Conservation (phyloP, 2,797 vertebrate genomes). For the Microctenopoma stevenorrisi region DNA sequence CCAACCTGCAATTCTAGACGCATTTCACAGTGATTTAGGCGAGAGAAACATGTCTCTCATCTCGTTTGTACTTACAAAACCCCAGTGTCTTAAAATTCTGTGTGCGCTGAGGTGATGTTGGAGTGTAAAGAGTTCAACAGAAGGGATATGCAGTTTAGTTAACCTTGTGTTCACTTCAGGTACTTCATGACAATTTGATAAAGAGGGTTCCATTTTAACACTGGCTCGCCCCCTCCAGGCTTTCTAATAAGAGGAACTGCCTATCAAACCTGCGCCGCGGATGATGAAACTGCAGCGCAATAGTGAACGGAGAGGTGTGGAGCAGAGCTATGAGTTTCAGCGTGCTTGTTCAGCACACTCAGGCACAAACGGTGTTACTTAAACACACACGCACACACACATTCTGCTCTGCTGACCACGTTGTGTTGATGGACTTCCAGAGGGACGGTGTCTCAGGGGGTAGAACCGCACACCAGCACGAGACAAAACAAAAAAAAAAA, state of each 20-base stretch:
- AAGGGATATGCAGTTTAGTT: conserved; percentile 76
- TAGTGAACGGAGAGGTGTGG: conserved; percentile 58
- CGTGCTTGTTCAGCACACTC: conserved; percentile 72
- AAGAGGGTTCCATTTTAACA: conserved; percentile 74
- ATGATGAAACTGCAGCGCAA: conserved; percentile 85
- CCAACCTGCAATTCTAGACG: conserved; percentile 63
- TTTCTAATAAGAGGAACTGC: conserved; percentile 81
- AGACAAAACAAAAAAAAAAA: conserved; percentile 21
- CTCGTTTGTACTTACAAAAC: conserved; percentile 74
- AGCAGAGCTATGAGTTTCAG: conserved; percentile 42
- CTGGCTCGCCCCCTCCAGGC: conserved; percentile 66
- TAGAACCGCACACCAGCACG: conserved; percentile 37
- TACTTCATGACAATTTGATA: conserved; percentile 76
- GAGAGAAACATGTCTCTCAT: conserved; percentile 68
- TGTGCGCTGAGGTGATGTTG: conserved; percentile 39
- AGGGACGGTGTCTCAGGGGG: conserved; percentile 56
- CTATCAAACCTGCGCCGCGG: conserved; percentile 79
- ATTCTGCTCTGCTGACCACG: conserved; percentile 70
- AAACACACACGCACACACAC: conserved; percentile 39
- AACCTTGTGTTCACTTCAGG: conserved; percentile 77
- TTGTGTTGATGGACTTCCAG: conserved; percentile 69
- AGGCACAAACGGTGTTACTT: not conserved
- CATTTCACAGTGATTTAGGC: conserved; percentile 74
- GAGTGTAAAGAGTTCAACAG: conserved; percentile 63
- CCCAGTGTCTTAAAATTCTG: conserved; percentile 60